Conservation (phyloP, 30 jellyfish, hydroid and myxozoan genomes). For the Aurelia sp. region DNA sequence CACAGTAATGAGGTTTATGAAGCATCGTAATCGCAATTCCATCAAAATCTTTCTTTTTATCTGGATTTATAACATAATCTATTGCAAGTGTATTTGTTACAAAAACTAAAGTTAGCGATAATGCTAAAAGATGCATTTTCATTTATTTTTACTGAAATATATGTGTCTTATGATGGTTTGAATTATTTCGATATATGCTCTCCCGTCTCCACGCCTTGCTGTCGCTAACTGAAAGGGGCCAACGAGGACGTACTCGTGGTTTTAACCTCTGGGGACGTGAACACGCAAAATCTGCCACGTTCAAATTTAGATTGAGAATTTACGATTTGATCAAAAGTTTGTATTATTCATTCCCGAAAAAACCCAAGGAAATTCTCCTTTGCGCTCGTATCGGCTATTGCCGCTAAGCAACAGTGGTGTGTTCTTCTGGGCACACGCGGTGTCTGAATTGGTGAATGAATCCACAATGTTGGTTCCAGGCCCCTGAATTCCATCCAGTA, state of each 20-base stretch:
- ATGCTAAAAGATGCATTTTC: conserved; percentile 10
- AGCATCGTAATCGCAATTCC: conserved; percentile 88
- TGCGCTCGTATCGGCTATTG: not conserved
- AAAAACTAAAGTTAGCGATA: conserved; percentile 1
- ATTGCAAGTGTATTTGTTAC: conserved; percentile 41
- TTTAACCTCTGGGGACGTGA: conserved; percentile 14
- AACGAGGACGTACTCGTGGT: conserved; percentile 15
- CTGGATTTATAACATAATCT: conserved; percentile 59
- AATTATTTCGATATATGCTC: no score
- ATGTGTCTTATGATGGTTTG: no score
- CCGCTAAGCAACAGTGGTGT: conserved; percentile 38
- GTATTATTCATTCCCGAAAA: no score
- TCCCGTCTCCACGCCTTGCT: not conserved
- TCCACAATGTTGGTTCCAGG: conserved; percentile 12
- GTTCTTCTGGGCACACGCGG: conserved; percentile 31
- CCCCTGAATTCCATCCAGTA: conserved; percentile 24
- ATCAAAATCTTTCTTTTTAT: conserved; percentile 67
- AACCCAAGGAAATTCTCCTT: conserved; percentile 20
- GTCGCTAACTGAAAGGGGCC: conserved; percentile 14
- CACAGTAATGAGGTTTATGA: conserved; percentile 70
- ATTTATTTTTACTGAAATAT: not conserved
- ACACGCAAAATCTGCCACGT: conserved; percentile 63
- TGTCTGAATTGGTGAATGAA: conserved; percentile 1
- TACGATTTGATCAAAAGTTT: not conserved
- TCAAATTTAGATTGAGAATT: conserved; percentile 28